phyloP scores from a whole-genome alignment of 2,888 invertebrate genomes.

The Sinohyriopsis cumingii region DNA sequence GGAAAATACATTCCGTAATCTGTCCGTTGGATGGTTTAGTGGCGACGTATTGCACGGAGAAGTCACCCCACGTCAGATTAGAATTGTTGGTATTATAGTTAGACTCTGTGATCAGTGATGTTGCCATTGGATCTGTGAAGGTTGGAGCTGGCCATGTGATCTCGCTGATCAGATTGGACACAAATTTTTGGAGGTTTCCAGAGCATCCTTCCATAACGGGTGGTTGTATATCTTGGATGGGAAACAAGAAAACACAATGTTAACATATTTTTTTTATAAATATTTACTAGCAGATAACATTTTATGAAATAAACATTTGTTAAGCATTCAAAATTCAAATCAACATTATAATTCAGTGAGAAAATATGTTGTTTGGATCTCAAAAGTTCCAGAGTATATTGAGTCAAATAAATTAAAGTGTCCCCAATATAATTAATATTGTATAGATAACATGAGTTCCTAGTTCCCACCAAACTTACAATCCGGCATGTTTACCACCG shows the following conservation, averaged over 20 bases:
- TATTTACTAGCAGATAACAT: too few species aligned
- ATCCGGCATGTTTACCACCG: too few species aligned
- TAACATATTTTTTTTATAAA: too few species aligned
- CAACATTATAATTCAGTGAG: too few species aligned
- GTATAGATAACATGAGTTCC: too few species aligned
- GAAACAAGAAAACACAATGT: not conserved
- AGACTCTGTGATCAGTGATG: constrained; percentile 16
- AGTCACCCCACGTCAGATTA: constrained; percentile 46
- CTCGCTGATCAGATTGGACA: constrained; percentile 10
- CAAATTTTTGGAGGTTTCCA: constrained; percentile 10
- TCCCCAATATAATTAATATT: too few species aligned
- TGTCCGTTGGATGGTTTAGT: constrained; percentile 33
- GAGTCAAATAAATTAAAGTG: too few species aligned
- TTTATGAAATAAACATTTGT: too few species aligned
- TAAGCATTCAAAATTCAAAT: too few species aligned
- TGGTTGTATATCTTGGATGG: constrained; percentile 38
- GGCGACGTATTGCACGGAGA: constrained; percentile 38
- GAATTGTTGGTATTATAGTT: constrained; percentile 32
- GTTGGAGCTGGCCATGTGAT: constrained; percentile 35
- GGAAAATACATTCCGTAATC: constrained; percentile 30
- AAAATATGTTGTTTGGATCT: too few species aligned
- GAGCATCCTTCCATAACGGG: constrained; percentile 30
- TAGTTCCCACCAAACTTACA: too few species aligned
- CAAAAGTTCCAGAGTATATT: too few species aligned
- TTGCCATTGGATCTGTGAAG: constrained; percentile 34